Conservation (phyloP, 2,113 vertebrate species). For the Periophthalmodon schlosseri region DNA sequence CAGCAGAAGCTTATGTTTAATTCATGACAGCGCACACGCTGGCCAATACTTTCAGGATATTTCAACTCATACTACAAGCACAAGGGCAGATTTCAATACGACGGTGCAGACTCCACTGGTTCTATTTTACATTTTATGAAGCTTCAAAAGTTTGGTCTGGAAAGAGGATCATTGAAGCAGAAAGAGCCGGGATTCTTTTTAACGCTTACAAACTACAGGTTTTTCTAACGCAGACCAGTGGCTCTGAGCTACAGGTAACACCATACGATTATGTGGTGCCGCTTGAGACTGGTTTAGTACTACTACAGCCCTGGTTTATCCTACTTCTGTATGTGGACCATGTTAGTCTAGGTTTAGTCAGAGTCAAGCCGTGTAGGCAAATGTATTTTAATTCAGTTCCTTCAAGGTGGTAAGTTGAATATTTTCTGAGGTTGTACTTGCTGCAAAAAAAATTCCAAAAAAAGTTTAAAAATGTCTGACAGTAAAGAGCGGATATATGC, state of each 20-base stretch:
- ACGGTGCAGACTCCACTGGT: neutral
- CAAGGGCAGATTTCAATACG: neutral
- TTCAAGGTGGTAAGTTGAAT: too few relatives aligned
- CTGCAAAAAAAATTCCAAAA: too few relatives aligned
- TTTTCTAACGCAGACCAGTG: neutral
- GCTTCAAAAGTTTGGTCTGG: neutral
- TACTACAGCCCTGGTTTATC: neutral
- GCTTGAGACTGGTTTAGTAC: neutral
- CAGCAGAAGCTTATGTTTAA: conserved; percentile 30
- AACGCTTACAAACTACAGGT: neutral
- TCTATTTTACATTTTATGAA: neutral
- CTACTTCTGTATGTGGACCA: too few relatives aligned
- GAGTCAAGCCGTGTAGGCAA: too few relatives aligned
- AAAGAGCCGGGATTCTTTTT: neutral
- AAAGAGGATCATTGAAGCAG: neutral
- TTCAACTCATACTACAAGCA: neutral
- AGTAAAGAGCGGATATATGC: too few relatives aligned
- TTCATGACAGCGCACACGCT: conserved; percentile 19
- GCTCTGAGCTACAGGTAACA: neutral
- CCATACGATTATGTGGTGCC: too few relatives aligned
- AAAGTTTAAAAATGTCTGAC: too few relatives aligned
- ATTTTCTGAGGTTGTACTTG: too few relatives aligned
- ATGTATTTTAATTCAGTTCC: too few relatives aligned
- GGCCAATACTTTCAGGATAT: conserved; percentile 3
- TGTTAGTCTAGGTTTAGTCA: too few relatives aligned